These are phyloP conservation scores for Ophioninae sp. DNA, from an alignment of 2,888 invertebrate genomes.

Conservation along the genomic window DNA sequence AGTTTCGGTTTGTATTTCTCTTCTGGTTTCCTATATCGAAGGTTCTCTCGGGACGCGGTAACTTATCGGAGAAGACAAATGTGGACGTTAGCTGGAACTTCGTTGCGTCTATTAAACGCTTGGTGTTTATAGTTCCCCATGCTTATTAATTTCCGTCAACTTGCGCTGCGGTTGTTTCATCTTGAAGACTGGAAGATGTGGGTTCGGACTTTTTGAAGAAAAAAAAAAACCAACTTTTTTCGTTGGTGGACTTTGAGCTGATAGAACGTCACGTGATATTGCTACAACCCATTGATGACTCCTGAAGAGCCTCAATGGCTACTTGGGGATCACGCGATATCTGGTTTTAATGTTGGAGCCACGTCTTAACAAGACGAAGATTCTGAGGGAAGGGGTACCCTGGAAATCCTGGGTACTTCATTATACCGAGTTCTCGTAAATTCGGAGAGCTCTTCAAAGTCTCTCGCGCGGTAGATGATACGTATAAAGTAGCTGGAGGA, in stretches of 20 bases:
- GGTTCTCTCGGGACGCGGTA: slow-evolving; percentile 21
- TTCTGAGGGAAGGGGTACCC: neutral
- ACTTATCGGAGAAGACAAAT: slow-evolving; percentile 29
- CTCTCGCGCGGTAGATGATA: neutral
- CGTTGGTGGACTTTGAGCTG: neutral
- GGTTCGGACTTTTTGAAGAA: neutral
- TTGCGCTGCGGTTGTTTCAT: neutral
- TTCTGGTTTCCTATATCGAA: neutral
- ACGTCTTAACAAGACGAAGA: slow-evolving; percentile 3
- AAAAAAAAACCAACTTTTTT: too few species aligned
- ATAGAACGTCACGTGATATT: neutral
- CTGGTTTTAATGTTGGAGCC: neutral
- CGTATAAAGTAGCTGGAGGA: slow-evolving; percentile 17
- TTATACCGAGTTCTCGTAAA: slow-evolving; percentile 11
- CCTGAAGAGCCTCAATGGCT: neutral
- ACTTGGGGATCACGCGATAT: neutral
- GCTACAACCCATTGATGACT: neutral
- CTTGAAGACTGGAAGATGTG: neutral
- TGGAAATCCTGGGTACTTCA: neutral
- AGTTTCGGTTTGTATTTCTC: slow-evolving; percentile 16
- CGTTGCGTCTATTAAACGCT: neutral
- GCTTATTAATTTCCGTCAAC: neutral
- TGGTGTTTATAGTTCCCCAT: neutral
- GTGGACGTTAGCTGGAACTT: slow-evolving; percentile 38
- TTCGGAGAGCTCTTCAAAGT: slow-evolving; percentile 7